A percentile compares a stretch with the other conserved stretches of the same genome.
phyloP scores from a whole-genome alignment of 2,113 vertebrate species.

The Cryptotis parvus region DNA sequence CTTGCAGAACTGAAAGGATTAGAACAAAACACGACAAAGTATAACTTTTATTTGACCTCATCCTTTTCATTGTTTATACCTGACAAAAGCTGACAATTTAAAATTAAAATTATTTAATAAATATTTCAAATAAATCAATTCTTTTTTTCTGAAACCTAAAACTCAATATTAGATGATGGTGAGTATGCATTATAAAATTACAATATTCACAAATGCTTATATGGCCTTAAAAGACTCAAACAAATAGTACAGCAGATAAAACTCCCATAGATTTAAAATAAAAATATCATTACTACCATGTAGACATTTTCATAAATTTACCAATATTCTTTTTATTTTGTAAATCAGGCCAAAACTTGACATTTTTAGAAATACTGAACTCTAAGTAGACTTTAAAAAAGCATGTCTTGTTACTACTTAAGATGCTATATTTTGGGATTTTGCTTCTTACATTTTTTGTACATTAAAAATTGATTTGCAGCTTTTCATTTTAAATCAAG shows the following conservation, averaged over 20 bases:
- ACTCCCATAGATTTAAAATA: background rate
- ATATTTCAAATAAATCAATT: constrained; percentile 14
- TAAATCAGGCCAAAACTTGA: background rate
- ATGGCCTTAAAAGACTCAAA: background rate
- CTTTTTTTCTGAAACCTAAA: background rate
- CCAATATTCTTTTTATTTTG: background rate
- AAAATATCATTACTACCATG: background rate
- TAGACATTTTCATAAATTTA: constrained; percentile 1
- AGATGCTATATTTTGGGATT: background rate
- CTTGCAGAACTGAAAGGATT: constrained; percentile 80
- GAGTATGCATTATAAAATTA: background rate
- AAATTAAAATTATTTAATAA: background rate
- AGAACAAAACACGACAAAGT: background rate
- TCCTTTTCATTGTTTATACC: background rate
- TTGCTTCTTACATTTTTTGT: too few species aligned
- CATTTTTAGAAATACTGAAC: background rate
- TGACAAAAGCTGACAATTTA: too few species aligned
- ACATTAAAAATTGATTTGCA: too few species aligned
- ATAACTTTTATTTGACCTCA: constrained; percentile 19
- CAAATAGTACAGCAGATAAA: background rate
- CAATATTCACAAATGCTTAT: background rate
- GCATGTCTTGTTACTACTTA: background rate
- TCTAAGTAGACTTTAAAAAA: background rate
- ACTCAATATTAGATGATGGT: constrained; percentile 26
- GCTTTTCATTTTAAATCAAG: too few species aligned